Percentiles rank a stretch among this genome's conserved stretches.
Conservation (phyloP, 1,140 invertebrate genomes). For the Micrasema longulum region DNA sequence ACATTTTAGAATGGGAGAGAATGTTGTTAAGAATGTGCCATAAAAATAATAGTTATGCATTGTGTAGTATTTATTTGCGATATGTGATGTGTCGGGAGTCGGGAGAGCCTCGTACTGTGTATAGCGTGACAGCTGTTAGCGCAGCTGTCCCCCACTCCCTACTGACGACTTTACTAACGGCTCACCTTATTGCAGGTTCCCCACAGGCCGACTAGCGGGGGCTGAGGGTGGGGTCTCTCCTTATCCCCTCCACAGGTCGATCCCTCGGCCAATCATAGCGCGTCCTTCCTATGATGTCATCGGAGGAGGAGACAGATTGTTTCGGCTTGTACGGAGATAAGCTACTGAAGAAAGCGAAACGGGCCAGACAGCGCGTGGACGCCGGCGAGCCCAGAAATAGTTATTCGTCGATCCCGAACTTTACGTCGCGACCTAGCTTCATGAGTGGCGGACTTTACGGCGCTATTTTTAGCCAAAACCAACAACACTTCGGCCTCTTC, state of each 20-base stretch:
- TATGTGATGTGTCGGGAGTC: no score
- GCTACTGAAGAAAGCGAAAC: slow-evolving; percentile 89
- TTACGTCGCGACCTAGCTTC: slow-evolving; percentile 85
- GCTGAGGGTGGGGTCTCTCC: slow-evolving; percentile 56
- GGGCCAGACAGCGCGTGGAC: slow-evolving; percentile 93
- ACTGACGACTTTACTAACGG: slow-evolving; percentile 17
- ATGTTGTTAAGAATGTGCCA: not conserved
- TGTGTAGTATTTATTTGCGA: no score
- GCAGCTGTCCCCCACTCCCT: slow-evolving; percentile 34
- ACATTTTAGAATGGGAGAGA: not conserved
- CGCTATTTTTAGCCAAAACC: slow-evolving; percentile 79
- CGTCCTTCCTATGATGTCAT: slow-evolving; percentile 90
- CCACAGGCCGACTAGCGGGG: slow-evolving; percentile 63
- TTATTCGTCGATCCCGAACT: slow-evolving; percentile 89
- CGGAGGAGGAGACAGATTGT: slow-evolving; percentile 91
- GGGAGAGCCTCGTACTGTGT: not conserved
- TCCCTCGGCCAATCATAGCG: slow-evolving; percentile 74
- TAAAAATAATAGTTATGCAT: not conserved
- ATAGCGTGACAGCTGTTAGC: slow-evolving; percentile 1
- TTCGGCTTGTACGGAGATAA: slow-evolving; percentile 91
- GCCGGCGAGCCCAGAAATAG: slow-evolving; percentile 93
- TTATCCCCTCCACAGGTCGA: slow-evolving; percentile 61
- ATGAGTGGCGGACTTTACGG: slow-evolving; percentile 86
- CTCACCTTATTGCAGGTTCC: slow-evolving; percentile 44
- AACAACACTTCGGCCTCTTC: slow-evolving; percentile 82